These are phyloP conservation scores for Nezara viridula DNA, from an alignment of 2,888 invertebrate genomes.

Conservation along the genomic window DNA sequence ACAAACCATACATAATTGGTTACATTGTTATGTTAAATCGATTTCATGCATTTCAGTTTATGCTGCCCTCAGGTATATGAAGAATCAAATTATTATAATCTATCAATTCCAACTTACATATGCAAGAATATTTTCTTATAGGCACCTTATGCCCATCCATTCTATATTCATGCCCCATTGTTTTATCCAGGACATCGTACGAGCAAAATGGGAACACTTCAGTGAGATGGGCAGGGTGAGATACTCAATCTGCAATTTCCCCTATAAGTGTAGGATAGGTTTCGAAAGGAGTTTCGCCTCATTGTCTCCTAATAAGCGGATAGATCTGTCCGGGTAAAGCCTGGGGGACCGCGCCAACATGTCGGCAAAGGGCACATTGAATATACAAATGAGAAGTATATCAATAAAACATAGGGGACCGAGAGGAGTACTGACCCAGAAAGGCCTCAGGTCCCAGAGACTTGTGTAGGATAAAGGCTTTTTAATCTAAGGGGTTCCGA, in stretches of 20 bases:
- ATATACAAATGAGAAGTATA: constrained; percentile 46
- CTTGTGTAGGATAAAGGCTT: not conserved
- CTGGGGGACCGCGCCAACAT: not conserved
- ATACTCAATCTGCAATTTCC: constrained; percentile 27
- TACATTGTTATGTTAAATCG: not conserved
- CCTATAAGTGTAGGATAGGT: not conserved
- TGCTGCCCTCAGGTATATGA: not conserved
- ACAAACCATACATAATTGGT: not conserved
- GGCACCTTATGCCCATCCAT: not conserved
- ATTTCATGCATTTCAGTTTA: not conserved
- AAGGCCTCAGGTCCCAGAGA: not conserved
- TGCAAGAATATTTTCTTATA: not conserved
- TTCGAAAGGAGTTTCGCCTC: constrained; percentile 42
- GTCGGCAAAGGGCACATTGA: constrained; percentile 48
- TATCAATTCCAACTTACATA: not conserved
- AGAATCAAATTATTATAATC: not conserved
- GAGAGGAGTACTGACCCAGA: constrained; percentile 24
- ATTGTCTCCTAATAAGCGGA: constrained; percentile 4
- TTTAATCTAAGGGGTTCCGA: constrained; percentile 28
- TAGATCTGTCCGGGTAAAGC: not conserved
- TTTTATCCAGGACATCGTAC: not conserved
- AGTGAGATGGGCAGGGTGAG: not conserved
- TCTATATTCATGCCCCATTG: not conserved
- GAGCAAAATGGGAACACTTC: not conserved
- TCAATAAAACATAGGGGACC: constrained; percentile 38